Percentiles rank a stretch among this genome's conserved stretches.
Evolutionary conservation across 2,113 vertebrate species (phyloP).

Genomic region (Vanacampus margaritifer): DNA sequence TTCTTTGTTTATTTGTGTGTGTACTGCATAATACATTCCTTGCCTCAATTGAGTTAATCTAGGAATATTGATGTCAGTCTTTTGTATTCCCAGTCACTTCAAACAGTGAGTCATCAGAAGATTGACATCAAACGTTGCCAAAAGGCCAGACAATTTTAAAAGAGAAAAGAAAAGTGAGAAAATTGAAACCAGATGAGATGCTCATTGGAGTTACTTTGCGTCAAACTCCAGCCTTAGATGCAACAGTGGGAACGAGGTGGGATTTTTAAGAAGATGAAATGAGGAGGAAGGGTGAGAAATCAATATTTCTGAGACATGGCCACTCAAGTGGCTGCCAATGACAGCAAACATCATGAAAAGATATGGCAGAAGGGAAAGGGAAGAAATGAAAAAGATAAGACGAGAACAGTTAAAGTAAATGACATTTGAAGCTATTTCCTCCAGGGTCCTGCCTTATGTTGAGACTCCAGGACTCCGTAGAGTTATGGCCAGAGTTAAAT

Average conservation of each 20-base stretch:
- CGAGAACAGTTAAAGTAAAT: conserved; percentile 78
- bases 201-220: conserved; percentile 41
- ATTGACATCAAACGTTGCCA: not conserved
- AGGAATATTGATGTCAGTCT: not conserved
- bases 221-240: conserved; percentile 47
- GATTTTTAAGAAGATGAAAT: conserved; percentile 19
- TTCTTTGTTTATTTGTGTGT: not conserved
- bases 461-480: conserved; percentile 62
- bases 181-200: conserved; percentile 35
- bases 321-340: conserved; percentile 73
- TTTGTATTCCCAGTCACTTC: not conserved
- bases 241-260: conserved; percentile 27
- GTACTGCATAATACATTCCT: not conserved
- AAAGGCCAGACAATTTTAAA: not conserved
- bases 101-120: not conserved
- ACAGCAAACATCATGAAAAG: conserved; percentile 80
- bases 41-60: not conserved
- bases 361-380: conserved; percentile 70
- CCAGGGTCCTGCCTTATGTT: conserved; percentile 57
- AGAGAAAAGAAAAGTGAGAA: conserved; percentile 16
- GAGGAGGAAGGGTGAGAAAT: conserved; percentile 47
- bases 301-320: conserved; percentile 72
- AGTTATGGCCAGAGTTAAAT: conserved; percentile 75
- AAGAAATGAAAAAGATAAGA: conserved; percentile 79
- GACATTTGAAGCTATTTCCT: conserved; percentile 79